Base-by-base conservation (phyloP, 2,888 invertebrate species). In the Diarsia dahlii region DNA sequence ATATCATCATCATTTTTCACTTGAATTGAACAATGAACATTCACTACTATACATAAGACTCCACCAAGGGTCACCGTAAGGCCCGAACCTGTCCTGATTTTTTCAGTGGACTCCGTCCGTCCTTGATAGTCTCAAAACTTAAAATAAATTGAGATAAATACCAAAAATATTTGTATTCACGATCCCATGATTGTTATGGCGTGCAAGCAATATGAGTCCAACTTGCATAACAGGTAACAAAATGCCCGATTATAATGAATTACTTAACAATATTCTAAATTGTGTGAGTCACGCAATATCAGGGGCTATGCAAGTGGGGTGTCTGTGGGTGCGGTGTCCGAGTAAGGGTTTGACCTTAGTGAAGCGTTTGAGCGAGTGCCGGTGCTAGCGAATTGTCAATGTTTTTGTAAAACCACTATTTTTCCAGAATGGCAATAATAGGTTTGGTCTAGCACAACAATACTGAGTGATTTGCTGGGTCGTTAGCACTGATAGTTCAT, bases 251-350 rank as follows among this genome's bases (percentile, higher is more conserved):
- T 81, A 54, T 45, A 70, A 81, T 76, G 68, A 79, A 85, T 81
- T 77, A 72, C 76, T 46, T 77, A 76, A 76, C 60, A 69, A 67
- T 58, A 72, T 64, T 81, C 64, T 50, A 71, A 81, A 83, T 72
- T 39, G 50, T 75, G 50, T 84, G 69, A 81, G 79, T 83, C 85
- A 85, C 81, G 85, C 75, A n/a, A 83, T 39, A 34, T 72, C 50
- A 65, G 56, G 65, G 52, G 12, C 20, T 58, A 69, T 71, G 68
- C 74, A 76, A 67, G 50, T 60, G 48, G 71, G 67, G 39, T 73
- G 45, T 78, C 52, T 66, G 69, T 34, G 63, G 70, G 70, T 50
- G 80, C 56, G 48, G 56, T 62, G 34, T 66, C 39, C 8, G n/a
- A 71, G 8, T 71, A 34, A 34, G 1, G 18, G 12, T 5, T 45